Conservation (phyloP, 2,113 vertebrate genomes). For the Hippocampus guttulatus region DNA sequence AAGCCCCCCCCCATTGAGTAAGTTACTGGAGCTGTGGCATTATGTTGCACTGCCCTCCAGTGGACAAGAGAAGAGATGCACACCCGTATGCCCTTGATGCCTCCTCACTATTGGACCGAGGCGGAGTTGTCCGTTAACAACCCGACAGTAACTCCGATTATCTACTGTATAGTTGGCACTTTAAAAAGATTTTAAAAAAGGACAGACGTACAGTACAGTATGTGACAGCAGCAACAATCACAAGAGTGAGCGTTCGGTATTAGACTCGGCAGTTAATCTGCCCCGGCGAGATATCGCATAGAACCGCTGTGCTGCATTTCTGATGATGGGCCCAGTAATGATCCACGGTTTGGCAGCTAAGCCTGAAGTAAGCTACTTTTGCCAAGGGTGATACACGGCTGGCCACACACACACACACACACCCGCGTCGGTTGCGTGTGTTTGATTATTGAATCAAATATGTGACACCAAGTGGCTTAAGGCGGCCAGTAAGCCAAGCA, state of each 20-base stretch:
- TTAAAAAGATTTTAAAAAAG: conserved; percentile 29
- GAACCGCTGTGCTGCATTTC: conserved; percentile 39
- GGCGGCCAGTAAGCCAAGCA: conserved; percentile 44
- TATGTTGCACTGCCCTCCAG: conserved; percentile 69
- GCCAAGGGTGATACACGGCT: conserved; percentile 36
- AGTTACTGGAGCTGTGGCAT: background rate
- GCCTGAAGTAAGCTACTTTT: conserved; percentile 63
- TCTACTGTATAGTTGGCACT: no score
- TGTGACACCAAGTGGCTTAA: conserved; percentile 63
- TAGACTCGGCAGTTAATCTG: conserved; percentile 59
- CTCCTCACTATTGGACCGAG: no score
- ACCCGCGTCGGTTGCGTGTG: conserved; percentile 12
- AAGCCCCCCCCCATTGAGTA: background rate
- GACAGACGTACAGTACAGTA: conserved; percentile 29
- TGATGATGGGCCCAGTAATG: conserved; percentile 61
- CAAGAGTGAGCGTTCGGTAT: conserved; percentile 26
- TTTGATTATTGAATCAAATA: conserved; percentile 67
- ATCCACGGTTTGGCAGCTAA: conserved; percentile 54
- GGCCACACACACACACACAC: conserved; percentile 12
- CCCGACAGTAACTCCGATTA: no score
- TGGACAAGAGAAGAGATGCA: conserved; percentile 41
- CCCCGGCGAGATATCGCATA: conserved; percentile 58
- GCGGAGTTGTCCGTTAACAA: no score
- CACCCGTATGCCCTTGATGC: no score
- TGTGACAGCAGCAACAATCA: conserved; percentile 42